Evolutionary conservation across 2,113 vertebrate species (phyloP), one percentile per base, ranked within the genome.

Genomic region (Etheostoma cragini): DNA sequence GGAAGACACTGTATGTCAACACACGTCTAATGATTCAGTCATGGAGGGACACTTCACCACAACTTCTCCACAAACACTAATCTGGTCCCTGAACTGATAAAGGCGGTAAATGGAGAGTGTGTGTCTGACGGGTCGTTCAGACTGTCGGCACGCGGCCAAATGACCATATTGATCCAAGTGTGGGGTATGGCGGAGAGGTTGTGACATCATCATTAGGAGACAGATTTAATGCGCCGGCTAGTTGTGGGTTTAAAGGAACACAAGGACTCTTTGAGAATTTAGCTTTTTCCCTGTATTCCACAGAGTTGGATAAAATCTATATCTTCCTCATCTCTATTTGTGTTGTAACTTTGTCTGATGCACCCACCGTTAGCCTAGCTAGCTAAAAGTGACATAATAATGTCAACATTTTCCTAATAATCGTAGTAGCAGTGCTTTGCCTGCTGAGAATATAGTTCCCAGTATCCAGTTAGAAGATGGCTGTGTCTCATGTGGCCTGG

Each of bases 91-190:
- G 22, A 10, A 16, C 56, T 57, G 10, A 60, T 47, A n/a, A 10
- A 57, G 6, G 22, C 56, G 50, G 35, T 49, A 38, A 69, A 54
- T 26, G 72, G 19, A 10, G 49, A 50, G 19, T n/a, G 49, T n/a
- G 49, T 49, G 49, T 71, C 47, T 42, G 22, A 56, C 17, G 58
- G 35, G 8, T 30, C 4, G 10, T 35, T 16, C 14, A 26, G 8
- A 24, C 26, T 58, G 30, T 19, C 8, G 2, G 0, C 19, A 7
- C 24, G 6, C n/a, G 1, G 26, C 72, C 72, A 64, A 82, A 76
- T 71, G 80, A 64, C 13, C n/a, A n/a, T 82, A 76, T 71, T 10
- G 80, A 76, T 70, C 80, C 50, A 0, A 50, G 4, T 17, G 53
- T 13, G 8, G 26, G 63, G 26, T 11, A 58, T 58, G 74, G 49